Evolutionary conservation across 1,140 invertebrate species (phyloP).

Genomic region (Popillia japonica): DNA sequence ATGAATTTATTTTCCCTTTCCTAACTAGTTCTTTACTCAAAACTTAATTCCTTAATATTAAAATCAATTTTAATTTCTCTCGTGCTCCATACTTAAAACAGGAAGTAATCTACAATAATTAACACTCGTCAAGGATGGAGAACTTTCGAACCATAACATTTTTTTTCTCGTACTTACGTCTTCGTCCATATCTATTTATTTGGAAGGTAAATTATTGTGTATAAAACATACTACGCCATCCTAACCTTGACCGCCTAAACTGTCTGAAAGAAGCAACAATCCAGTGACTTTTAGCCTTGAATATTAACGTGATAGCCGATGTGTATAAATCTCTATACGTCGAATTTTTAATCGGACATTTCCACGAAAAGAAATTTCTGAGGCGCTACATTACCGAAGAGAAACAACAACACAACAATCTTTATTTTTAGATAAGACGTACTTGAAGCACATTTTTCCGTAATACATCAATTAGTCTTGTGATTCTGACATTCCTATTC

Average conservation of each 20-base stretch:
- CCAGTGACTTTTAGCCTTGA: conserved; percentile 1
- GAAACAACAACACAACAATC: background rate
- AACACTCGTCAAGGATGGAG: background rate
- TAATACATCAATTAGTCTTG: too few species aligned
- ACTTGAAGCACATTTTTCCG: background rate
- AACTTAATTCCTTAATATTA: too few species aligned
- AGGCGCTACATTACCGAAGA: background rate
- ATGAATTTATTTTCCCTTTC: too few species aligned
- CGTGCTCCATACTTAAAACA: background rate
- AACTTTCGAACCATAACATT: background rate
- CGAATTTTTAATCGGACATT: background rate
- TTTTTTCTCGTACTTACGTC: background rate
- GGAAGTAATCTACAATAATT: background rate
- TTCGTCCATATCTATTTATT: background rate
- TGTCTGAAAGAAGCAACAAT: background rate
- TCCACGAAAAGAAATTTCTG: background rate
- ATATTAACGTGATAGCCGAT: background rate
- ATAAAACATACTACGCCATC: background rate
- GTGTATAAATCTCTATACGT: background rate
- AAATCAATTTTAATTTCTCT: too few species aligned
- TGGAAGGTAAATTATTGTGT: background rate
- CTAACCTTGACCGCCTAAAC: conserved; percentile 3
- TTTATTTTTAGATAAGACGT: background rate
- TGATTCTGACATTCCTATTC: background rate
- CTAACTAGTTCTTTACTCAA: too few species aligned